Conservation (phyloP, 1,140 invertebrate genomes). For the Globodera rostochiensis region DNA sequence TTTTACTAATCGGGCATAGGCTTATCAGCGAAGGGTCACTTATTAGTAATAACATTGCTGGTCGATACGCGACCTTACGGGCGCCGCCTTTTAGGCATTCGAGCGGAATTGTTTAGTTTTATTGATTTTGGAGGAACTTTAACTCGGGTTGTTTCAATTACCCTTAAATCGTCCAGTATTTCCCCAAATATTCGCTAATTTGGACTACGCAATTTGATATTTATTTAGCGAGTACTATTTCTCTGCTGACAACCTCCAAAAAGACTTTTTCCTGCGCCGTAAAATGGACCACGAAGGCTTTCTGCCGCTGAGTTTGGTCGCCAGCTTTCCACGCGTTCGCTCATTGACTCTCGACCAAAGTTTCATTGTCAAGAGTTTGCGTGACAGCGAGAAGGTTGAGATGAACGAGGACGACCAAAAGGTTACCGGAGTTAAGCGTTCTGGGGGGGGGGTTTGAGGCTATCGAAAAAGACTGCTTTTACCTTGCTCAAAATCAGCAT, state of each 20-base stretch:
- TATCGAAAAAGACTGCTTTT: slow-evolving; percentile 17
- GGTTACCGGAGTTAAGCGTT: slow-evolving; percentile 20
- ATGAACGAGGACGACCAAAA: slow-evolving; percentile 47
- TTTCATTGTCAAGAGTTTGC: slow-evolving; percentile 73
- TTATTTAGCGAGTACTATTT: slow-evolving; percentile 95
- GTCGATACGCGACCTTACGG: too few species aligned
- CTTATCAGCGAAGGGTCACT: too few species aligned
- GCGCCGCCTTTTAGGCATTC: too few species aligned
- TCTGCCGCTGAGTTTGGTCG: slow-evolving; percentile 86
- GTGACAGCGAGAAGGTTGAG: slow-evolving; percentile 61
- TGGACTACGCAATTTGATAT: neutral
- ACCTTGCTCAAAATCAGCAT: neutral
- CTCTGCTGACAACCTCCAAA: slow-evolving; percentile 89
- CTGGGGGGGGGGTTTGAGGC: too few species aligned
- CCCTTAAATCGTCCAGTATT: too few species aligned
- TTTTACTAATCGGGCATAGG: too few species aligned
- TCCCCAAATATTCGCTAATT: too few species aligned
- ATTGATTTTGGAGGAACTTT: neutral
- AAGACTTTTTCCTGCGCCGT: slow-evolving; percentile 91
- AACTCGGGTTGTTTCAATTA: neutral
- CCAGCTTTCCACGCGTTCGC: slow-evolving; percentile 90
- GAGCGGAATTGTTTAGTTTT: too few species aligned
- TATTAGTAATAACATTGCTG: too few species aligned
- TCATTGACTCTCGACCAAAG: slow-evolving; percentile 81
- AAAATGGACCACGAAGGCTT: slow-evolving; percentile 94